phyloP scores from a whole-genome alignment of 53 echinoderm and acorn worm genomes.

The Paracentrotus lividus region DNA sequence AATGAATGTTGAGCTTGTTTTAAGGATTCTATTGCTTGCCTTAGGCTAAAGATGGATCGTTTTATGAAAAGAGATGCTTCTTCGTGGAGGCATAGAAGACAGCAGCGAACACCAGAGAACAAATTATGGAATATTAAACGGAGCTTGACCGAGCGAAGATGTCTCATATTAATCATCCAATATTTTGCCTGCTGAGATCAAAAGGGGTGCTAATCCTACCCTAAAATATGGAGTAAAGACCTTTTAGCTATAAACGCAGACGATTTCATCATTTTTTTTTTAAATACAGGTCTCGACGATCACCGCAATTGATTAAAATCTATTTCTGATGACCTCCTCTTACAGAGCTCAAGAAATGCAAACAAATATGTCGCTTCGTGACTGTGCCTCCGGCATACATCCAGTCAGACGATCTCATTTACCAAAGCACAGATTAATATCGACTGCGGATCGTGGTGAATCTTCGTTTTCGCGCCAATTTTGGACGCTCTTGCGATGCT shows the following conservation, averaged over 20 bases:
- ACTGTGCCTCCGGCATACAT: conserved; percentile 36
- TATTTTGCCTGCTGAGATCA: too few species aligned
- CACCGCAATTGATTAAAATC: conserved; percentile 44
- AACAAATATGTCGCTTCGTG: conserved; percentile 33
- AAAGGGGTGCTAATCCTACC: too few species aligned
- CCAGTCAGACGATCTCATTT: conserved; percentile 34
- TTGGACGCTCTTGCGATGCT: neutral
- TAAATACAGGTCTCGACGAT: neutral
- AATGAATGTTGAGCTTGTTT: neutral
- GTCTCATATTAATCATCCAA: conserved; percentile 18
- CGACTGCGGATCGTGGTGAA: conserved; percentile 53
- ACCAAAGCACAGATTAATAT: conserved; percentile 42
- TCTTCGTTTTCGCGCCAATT: conserved; percentile 42
- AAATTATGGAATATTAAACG: neutral
- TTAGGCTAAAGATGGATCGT: neutral
- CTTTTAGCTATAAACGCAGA: too few species aligned
- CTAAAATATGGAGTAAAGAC: too few species aligned
- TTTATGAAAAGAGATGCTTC: too few species aligned
- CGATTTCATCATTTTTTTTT: neutral
- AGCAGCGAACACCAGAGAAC: neutral
- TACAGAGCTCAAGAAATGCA: conserved; percentile 1
- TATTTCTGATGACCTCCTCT: conserved; percentile 33
- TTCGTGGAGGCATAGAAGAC: too few species aligned
- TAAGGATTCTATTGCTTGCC: conserved; percentile 1
- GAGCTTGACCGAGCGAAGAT: neutral